phyloP scores from a whole-genome alignment of 2,113 vertebrate species.

The Ceyx melanurus region DNA sequence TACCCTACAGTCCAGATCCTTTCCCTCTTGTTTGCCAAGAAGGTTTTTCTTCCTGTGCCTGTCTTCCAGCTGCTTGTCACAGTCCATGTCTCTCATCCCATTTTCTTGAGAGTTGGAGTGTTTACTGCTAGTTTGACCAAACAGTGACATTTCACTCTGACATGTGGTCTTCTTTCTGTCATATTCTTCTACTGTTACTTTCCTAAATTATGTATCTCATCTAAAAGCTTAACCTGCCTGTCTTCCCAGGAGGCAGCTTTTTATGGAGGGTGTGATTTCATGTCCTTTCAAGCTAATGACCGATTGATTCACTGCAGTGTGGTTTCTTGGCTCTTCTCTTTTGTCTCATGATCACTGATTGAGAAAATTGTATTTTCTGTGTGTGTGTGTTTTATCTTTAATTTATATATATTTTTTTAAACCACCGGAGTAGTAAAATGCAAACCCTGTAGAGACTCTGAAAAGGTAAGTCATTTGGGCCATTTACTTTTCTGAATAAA shows the following conservation, averaged over 20 bases:
- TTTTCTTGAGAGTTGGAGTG: background rate
- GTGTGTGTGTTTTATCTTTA: background rate
- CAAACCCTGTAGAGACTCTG: background rate
- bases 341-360: background rate
- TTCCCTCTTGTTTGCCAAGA: conserved; percentile 30
- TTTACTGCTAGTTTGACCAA: background rate
- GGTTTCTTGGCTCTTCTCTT: background rate
- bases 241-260: background rate
- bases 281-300: background rate
- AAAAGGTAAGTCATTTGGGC: conserved; percentile 37
- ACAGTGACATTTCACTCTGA: background rate
- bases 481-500: background rate
- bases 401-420: background rate
- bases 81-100: background rate
- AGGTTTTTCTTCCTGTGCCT: background rate
- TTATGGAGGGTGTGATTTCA: background rate
- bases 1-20: background rate
- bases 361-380: background rate
- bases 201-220: background rate
- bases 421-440: background rate
- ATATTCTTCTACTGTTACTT: background rate
- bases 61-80: background rate
- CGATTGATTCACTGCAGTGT: background rate
- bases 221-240: background rate
- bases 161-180: background rate